Percentiles rank a stretch among this genome's conserved stretches.
Evolutionary conservation across 2,888 invertebrate genomes (phyloP).

Genomic region (Acanthoscelides obtectus): DNA sequence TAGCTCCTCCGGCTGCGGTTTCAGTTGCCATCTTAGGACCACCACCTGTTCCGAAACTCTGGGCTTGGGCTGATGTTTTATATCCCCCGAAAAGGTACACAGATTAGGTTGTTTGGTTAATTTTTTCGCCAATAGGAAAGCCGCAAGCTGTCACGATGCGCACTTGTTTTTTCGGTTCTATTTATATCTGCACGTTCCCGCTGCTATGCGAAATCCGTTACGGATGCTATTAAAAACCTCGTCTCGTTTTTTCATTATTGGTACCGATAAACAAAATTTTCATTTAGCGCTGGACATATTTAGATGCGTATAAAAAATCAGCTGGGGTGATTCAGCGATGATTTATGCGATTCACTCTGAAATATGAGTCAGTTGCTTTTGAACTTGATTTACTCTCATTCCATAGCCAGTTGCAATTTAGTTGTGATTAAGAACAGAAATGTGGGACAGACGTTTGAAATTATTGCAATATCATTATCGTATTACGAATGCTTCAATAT

Average conservation of each 20-base stretch:
- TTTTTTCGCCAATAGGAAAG: background rate
- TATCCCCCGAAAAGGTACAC: background rate
- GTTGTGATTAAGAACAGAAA: background rate
- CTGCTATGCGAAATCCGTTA: background rate
- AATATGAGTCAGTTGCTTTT: background rate
- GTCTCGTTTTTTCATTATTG: background rate
- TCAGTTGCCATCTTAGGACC: slow-evolving; percentile 22
- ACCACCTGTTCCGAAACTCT: slow-evolving; percentile 6
- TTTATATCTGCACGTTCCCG: background rate
- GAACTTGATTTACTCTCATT: background rate
- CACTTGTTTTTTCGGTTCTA: background rate
- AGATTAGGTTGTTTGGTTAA: background rate
- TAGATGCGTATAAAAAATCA: background rate
- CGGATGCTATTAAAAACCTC: background rate
- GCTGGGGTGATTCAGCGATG: background rate
- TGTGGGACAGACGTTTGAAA: background rate
- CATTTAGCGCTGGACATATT: background rate
- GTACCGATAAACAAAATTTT: background rate
- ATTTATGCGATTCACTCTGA: background rate
- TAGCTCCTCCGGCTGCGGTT: slow-evolving; percentile 20
- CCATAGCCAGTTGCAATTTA: background rate
- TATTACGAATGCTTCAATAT: no score
- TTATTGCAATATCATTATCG: no score
- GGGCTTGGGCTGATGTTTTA: background rate
- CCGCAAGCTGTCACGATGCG: background rate